Percentiles rank a stretch among this genome's conserved stretches.
phyloP scores from a whole-genome alignment of 1,140 invertebrate species.

The Popillia japonica region DNA sequence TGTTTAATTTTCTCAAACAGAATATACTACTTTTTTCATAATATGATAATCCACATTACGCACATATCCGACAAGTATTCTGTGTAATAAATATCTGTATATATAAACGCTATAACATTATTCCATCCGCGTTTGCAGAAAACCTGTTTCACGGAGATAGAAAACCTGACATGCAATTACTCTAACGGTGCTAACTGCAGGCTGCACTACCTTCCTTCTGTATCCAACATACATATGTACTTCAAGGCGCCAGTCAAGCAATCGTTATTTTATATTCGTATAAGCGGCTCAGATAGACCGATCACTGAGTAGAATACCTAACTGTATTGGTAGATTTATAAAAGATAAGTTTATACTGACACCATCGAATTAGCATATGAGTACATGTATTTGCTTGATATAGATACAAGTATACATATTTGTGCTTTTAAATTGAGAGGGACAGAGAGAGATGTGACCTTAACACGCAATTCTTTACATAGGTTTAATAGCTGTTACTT shows the following conservation, averaged over 20 bases:
- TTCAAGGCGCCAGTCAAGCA: conserved; percentile 23
- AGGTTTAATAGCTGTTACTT: background rate
- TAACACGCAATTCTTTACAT: background rate
- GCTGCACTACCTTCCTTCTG: conserved; percentile 8
- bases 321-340: conserved; percentile 11
- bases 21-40: no score
- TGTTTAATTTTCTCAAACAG: no score
- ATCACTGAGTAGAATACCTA: background rate
- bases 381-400: background rate
- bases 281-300: conserved; percentile 11
- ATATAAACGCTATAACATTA: background rate
- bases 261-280: conserved; percentile 9
- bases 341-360: background rate
- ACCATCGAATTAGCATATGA: background rate
- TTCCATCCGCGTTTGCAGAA: background rate
- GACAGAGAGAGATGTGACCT: conserved; percentile 1
- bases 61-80: background rate
- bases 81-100: background rate
- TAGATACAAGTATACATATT: no score
- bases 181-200: conserved; percentile 17
- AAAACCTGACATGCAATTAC: conserved; percentile 8
- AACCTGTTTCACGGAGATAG: conserved; percentile 7
- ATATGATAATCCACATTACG: no score
- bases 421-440: background rate
- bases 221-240: background rate